Conservation (phyloP, 2,797 vertebrate genomes). For the Cuculus canorus region DNA sequence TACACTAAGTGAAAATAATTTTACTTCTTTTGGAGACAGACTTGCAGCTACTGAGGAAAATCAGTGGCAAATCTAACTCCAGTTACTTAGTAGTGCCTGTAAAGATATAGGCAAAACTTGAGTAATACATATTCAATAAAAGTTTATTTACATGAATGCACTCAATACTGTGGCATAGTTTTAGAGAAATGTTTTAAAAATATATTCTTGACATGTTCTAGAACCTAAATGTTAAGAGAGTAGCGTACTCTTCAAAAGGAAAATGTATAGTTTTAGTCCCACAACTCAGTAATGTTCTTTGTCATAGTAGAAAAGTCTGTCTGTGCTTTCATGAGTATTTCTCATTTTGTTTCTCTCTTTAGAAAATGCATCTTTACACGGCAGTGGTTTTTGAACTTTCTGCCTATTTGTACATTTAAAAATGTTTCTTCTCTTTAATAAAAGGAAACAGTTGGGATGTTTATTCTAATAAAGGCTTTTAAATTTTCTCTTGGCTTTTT, state of each 20-base stretch:
- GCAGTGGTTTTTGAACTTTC: not conserved
- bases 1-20: not conserved
- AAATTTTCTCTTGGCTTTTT: not conserved
- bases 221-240: not conserved
- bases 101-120: not conserved
- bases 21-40: not conserved
- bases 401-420: not conserved
- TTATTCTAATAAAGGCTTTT: not conserved
- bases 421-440: not conserved
- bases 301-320: not conserved
- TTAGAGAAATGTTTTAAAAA: not conserved
- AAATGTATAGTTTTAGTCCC: not conserved
- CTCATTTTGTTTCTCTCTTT: not conserved
- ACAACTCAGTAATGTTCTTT: not conserved
- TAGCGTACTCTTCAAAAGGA: not conserved
- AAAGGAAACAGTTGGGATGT: accelerated
- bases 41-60: not conserved
- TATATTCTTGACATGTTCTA: not conserved
- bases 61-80: not conserved
- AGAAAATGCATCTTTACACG: not conserved
- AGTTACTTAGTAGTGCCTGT: accelerated
- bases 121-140: not conserved
- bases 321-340: not conserved
- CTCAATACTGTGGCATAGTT: not conserved
- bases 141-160: not conserved